Percentiles rank a stretch among this genome's conserved stretches.
Conservation (phyloP, 2,797 vertebrate genomes). For the Gorsachius magnificus region DNA sequence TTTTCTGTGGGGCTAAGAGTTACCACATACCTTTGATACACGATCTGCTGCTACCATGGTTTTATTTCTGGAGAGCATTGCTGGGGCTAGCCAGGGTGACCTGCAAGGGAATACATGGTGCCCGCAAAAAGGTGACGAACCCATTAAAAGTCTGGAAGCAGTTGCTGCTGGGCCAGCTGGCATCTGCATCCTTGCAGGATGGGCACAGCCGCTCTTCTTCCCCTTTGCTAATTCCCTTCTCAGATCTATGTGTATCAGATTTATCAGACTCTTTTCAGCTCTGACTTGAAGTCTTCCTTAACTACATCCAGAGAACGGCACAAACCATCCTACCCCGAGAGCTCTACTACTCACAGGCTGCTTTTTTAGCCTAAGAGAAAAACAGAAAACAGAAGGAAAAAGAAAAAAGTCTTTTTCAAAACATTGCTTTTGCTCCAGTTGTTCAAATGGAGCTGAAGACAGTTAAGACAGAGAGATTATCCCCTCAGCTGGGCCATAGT, state of each 20-base stretch:
- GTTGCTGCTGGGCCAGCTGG: neutral
- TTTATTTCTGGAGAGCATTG: neutral
- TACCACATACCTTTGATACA: neutral
- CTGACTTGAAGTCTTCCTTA: neutral
- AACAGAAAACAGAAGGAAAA: neutral
- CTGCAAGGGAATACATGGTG: neutral
- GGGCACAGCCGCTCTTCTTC: accelerated
- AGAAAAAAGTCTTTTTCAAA: neutral
- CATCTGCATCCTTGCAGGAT: neutral
- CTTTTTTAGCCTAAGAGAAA: neutral
- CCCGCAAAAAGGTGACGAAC: neutral
- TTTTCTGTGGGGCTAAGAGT: neutral
- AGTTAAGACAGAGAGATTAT: neutral
- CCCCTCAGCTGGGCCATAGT: neutral
- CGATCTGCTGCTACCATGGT: neutral
- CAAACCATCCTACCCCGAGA: neutral
- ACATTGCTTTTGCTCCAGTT: neutral
- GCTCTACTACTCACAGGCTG: neutral
- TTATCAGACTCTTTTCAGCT: neutral
- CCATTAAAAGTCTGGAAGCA: neutral
- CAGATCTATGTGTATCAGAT: neutral
- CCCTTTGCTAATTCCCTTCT: neutral
- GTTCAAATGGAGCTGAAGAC: neutral
- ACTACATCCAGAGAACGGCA: neutral
- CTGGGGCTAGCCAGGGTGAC: neutral